Evolutionary conservation across 2,113 vertebrate species (phyloP).

Genomic region (Nycticryphes semicollaris): DNA sequence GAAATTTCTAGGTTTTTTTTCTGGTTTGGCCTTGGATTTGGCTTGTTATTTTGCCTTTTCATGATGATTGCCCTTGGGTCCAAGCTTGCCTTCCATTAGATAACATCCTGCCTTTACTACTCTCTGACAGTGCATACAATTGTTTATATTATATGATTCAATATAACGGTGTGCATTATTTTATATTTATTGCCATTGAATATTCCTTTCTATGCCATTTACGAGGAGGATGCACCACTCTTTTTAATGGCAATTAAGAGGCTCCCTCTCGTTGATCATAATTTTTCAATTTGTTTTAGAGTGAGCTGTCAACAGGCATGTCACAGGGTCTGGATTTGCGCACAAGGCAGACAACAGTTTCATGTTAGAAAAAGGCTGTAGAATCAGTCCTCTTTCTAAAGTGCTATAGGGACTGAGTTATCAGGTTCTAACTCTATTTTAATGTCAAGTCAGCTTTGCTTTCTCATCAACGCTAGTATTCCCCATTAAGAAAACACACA

Average conservation of each 20-base stretch:
- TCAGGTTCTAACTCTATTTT: not conserved
- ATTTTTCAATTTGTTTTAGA: not conserved
- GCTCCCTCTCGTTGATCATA: not conserved
- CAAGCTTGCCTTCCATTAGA: not conserved
- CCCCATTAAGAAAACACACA: not conserved
- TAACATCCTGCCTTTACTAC: not conserved
- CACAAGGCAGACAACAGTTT: not conserved
- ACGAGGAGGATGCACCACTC: not conserved
- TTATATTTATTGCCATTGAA: not conserved
- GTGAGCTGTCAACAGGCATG: not conserved
- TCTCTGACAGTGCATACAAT: not conserved
- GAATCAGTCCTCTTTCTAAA: not conserved
- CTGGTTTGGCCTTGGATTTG: not conserved
- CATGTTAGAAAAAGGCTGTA: not conserved
- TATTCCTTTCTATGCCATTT: not conserved
- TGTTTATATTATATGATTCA: not conserved
- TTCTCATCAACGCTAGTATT: not conserved
- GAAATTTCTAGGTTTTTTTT: not conserved
- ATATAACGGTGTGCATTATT: not conserved
- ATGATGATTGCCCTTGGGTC: accelerated
- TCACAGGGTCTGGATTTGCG: not conserved
- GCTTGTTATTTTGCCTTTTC: not conserved
- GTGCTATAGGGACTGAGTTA: accelerated
- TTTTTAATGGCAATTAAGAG: not conserved
- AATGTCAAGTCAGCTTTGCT: not conserved